Conservation (phyloP, 2,113 vertebrate species). For the Leptosomus discolor region DNA sequence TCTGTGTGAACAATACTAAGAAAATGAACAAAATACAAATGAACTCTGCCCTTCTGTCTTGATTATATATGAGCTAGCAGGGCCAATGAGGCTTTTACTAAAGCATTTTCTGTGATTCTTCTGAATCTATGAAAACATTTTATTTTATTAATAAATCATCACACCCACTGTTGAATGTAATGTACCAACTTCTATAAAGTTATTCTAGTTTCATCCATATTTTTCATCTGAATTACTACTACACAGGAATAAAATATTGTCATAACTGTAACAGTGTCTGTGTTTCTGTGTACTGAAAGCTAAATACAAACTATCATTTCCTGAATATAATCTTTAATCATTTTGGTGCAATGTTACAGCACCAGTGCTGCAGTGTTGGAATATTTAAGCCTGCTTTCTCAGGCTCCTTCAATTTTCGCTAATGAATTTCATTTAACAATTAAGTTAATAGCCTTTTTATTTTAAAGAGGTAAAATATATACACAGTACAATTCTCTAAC, state of each 20-base stretch:
- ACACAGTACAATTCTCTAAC: constrained; percentile 74
- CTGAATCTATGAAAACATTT: not conserved
- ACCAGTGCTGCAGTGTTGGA: not conserved
- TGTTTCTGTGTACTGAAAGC: constrained; percentile 26
- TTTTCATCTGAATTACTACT: constrained; percentile 23
- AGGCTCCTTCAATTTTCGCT: constrained; percentile 64
- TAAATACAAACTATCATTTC: constrained; percentile 49
- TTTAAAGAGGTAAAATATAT: constrained; percentile 79
- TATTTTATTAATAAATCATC: constrained; percentile 46
- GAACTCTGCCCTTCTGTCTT: constrained; percentile 11
- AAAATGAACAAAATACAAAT: constrained; percentile 1
- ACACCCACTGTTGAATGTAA: not conserved
- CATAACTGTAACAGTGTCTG: not conserved
- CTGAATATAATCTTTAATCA: constrained; percentile 51
- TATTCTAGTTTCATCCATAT: not conserved
- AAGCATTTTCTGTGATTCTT: not conserved
- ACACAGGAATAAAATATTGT: not conserved
- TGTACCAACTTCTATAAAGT: constrained; percentile 10
- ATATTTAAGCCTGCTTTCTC: constrained; percentile 43
- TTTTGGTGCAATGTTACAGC: constrained; percentile 41
- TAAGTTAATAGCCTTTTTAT: constrained; percentile 81
- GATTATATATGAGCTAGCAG: constrained; percentile 18
- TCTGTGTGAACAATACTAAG: not conserved
- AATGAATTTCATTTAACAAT: constrained; percentile 82
- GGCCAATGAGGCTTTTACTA: constrained; percentile 3